phyloP scores from a whole-genome alignment of 2,888 invertebrate genomes.

The Erpobdella octoculata region DNA sequence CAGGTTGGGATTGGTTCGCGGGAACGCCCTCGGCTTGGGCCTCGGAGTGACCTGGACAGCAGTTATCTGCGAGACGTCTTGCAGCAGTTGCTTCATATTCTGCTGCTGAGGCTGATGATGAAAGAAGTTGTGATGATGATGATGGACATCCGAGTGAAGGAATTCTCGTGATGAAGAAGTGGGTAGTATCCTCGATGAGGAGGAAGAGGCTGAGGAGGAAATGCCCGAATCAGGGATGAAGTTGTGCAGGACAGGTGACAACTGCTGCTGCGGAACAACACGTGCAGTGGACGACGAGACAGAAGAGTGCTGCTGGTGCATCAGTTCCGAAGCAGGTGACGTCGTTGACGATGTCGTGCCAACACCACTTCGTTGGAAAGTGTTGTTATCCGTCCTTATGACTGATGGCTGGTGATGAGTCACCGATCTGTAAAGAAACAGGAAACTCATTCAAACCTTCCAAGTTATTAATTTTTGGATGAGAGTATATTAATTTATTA shows the following conservation, averaged over 20 bases:
- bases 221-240: constrained; percentile 19
- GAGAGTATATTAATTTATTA: too few species aligned
- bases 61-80: constrained; percentile 39
- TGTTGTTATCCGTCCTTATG: neutral
- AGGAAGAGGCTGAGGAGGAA: constrained; percentile 9
- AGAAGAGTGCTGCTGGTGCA: neutral
- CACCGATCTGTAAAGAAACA: neutral
- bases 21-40: constrained; percentile 47
- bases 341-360: too few species aligned
- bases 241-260: constrained; percentile 23
- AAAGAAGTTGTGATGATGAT: neutral
- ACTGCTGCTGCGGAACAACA: neutral
- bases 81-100: constrained; percentile 15
- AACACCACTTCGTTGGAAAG: too few species aligned
- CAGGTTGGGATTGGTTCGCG: constrained; percentile 50
- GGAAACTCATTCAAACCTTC: too few species aligned
- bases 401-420: neutral
- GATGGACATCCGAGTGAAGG: neutral
- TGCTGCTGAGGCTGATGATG: constrained; percentile 5
- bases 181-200: constrained; percentile 6
- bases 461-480: too few species aligned
- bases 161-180: neutral
- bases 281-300: neutral
- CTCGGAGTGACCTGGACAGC: constrained; percentile 39
- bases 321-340: constrained; percentile 5